Conservation (phyloP, 2,888 invertebrate genomes). For the Ophion slaviceki region DNA sequence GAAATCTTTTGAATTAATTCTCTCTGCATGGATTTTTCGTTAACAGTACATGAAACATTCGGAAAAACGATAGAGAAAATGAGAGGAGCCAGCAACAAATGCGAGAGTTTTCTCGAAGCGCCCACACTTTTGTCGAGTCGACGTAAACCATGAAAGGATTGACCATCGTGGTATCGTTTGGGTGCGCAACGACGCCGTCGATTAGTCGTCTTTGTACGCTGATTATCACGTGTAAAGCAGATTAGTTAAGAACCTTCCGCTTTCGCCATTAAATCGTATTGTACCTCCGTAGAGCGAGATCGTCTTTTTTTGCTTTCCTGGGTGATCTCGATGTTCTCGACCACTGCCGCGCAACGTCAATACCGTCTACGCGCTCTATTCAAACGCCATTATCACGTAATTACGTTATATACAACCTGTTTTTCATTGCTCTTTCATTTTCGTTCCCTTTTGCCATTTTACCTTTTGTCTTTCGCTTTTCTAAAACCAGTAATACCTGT, state of each 20-base stretch:
- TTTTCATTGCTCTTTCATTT: constrained; percentile 73
- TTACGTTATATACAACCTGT: constrained; percentile 82
- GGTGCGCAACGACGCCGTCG: constrained; percentile 37
- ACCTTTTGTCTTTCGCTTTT: constrained; percentile 78
- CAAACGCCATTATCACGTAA: constrained; percentile 76
- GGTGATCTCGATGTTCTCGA: constrained; percentile 29
- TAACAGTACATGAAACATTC: neutral
- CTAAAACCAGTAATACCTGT: constrained; percentile 82
- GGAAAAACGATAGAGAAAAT: constrained; percentile 9
- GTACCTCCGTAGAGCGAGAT: constrained; percentile 48
- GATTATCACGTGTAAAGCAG: constrained; percentile 41
- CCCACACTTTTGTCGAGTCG: constrained; percentile 28
- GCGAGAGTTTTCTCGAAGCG: constrained; percentile 26
- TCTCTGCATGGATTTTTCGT: constrained; percentile 1
- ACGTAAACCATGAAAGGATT: constrained; percentile 43
- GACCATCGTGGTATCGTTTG: constrained; percentile 31
- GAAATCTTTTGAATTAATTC: neutral
- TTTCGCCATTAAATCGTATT: constrained; percentile 29
- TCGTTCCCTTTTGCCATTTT: constrained; percentile 78
- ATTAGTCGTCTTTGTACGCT: constrained; percentile 37
- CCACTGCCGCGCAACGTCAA: constrained; percentile 54
- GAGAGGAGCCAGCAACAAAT: constrained; percentile 31
- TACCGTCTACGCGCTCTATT: constrained; percentile 52
- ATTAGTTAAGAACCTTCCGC: constrained; percentile 30
- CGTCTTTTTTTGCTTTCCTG: constrained; percentile 31